Conservation (phyloP, 2,888 invertebrate genomes). For the Carterocephalus palaemon region DNA sequence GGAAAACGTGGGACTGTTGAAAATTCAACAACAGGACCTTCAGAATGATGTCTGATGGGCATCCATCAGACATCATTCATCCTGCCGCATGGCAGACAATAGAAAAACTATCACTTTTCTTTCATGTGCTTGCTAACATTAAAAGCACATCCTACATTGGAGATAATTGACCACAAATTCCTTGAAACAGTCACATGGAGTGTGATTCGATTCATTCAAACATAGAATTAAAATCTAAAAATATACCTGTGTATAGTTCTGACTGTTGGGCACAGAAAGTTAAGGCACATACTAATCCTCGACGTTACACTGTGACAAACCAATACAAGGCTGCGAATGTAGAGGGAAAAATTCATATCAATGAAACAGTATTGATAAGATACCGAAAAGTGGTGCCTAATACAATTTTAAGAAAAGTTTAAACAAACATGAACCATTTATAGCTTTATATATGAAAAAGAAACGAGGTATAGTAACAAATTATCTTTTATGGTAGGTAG, state of each 20-base stretch:
- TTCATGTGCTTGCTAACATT: too few relatives aligned
- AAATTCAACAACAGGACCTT: too few relatives aligned
- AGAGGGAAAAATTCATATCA: not conserved
- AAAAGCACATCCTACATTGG: too few relatives aligned
- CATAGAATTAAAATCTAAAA: not conserved
- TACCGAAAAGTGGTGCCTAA: not conserved
- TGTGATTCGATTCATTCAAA: not conserved
- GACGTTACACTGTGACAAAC: not conserved
- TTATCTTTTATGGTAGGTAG: not conserved
- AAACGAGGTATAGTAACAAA: not conserved
- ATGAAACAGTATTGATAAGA: not conserved
- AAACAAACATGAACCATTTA: not conserved
- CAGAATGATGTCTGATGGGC: too few relatives aligned
- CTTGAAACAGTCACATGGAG: too few relatives aligned
- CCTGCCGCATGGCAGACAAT: too few relatives aligned
- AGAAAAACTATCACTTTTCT: too few relatives aligned
- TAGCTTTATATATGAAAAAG: not conserved
- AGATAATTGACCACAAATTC: too few relatives aligned
- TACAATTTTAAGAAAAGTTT: not conserved
- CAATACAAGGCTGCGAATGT: not conserved
- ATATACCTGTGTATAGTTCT: not conserved
- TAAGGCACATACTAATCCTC: not conserved
- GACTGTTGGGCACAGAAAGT: not conserved
- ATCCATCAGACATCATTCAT: too few relatives aligned
- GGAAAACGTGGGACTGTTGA: too few relatives aligned